phyloP scores from a whole-genome alignment of 2,888 invertebrate genomes.

The Xylota sylvarum region DNA sequence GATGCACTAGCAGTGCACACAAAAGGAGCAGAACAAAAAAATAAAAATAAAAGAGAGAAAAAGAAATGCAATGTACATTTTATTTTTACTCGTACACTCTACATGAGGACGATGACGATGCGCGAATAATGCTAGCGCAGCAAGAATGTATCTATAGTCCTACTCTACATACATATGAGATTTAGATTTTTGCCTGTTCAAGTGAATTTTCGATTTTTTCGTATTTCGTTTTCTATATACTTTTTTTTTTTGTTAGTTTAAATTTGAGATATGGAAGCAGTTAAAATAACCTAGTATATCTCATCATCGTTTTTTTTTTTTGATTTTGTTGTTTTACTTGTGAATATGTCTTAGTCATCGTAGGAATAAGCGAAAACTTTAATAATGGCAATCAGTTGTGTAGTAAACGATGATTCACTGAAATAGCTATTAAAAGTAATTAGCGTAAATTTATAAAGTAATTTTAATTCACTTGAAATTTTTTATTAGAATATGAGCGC shows the following conservation, averaged over 20 bases:
- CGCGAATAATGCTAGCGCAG: conserved; percentile 55
- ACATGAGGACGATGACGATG: conserved; percentile 35
- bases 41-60: conserved; percentile 9
- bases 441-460: conserved; percentile 26
- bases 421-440: conserved; percentile 60
- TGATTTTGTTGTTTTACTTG: not conserved
- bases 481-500: not conserved
- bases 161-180: conserved; percentile 2
- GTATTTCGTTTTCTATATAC: conserved; percentile 10
- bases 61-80: conserved; percentile 41
- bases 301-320: conserved; percentile 23
- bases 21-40: conserved; percentile 36
- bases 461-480: not conserved
- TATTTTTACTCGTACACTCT: conserved; percentile 37
- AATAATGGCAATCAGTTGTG: conserved; percentile 8
- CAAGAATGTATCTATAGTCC: conserved; percentile 26
- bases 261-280: conserved; percentile 29
- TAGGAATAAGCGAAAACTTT: conserved; percentile 23
- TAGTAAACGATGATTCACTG: conserved; percentile 24
- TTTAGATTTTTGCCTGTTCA: conserved; percentile 29
- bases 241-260: conserved; percentile 8
- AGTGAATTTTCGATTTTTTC: conserved; percentile 43
- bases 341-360: conserved; percentile 53
- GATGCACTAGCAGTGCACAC: conserved; percentile 47
- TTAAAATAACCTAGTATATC: conserved; percentile 31